Percentiles rank a stretch among this genome's conserved stretches.
Conservation (phyloP, 2,888 invertebrate genomes). For the Synanthedon andrenaeformis region DNA sequence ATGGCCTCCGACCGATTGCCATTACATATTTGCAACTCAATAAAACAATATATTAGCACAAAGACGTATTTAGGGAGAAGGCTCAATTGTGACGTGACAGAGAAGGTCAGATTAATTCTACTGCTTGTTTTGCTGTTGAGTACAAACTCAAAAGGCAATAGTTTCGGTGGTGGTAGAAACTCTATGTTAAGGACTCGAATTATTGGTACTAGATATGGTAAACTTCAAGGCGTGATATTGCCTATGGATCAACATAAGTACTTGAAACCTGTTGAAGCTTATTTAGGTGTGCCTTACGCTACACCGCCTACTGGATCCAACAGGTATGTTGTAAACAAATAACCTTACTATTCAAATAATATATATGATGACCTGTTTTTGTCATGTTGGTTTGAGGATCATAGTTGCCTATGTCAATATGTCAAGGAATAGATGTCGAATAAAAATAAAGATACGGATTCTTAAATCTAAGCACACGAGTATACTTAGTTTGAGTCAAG, state of each 20-base stretch:
- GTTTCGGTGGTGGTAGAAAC: conserved; percentile 63
- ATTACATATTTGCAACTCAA: conserved; percentile 62
- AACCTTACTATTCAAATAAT: too few species aligned
- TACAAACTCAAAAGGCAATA: conserved; percentile 46
- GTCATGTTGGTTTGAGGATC: too few species aligned
- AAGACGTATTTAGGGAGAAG: conserved; percentile 12
- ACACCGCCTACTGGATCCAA: conserved; percentile 86
- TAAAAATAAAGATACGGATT: too few species aligned
- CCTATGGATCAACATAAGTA: conserved; percentile 83
- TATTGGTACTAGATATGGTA: conserved; percentile 86
- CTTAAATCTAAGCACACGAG: too few species aligned
- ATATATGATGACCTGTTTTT: too few species aligned
- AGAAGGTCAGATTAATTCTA: conserved; percentile 27
- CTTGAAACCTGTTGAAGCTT: conserved; percentile 82
- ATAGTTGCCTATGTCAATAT: too few species aligned
- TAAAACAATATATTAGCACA: conserved; percentile 48
- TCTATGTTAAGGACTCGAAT: conserved; percentile 82
- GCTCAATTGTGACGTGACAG: background rate
- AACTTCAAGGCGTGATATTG: conserved; percentile 83
- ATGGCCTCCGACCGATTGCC: conserved; percentile 60
- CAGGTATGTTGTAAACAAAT: conserved; percentile 57
- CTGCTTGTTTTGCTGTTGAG: conserved; percentile 41
- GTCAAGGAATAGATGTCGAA: too few species aligned
- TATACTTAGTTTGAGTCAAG: too few species aligned
- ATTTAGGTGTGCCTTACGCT: conserved; percentile 88